Percentiles rank a stretch among this genome's conserved stretches.
phyloP scores from a whole-genome alignment of 1,140 invertebrate species.

The Holcopasites calliopsidis region DNA sequence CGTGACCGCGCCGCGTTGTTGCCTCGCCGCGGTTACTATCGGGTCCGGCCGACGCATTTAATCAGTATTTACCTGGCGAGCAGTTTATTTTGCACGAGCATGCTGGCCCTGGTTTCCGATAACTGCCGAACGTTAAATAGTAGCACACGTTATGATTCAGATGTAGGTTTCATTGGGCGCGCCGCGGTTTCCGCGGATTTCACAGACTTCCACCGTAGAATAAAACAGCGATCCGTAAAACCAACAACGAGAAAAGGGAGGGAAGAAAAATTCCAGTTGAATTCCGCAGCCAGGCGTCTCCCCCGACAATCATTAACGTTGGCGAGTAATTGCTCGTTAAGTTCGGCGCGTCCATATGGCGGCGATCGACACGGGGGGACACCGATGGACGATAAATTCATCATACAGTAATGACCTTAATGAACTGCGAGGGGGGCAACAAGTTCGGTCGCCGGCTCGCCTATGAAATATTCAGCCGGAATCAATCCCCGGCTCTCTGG shows the following conservation, averaged over 20 bases:
- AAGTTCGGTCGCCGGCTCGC: constrained; percentile 64
- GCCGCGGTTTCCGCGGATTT: too few relatives aligned
- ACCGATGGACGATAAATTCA: constrained; percentile 65
- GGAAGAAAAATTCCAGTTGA: neutral
- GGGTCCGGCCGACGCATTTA: constrained; percentile 12
- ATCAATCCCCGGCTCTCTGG: constrained; percentile 73
- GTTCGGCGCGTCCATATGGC: constrained; percentile 55
- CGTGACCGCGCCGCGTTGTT: neutral
- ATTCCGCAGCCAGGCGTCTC: neutral
- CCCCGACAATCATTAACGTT: constrained; percentile 46
- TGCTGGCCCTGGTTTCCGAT: neutral
- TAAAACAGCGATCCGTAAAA: neutral
- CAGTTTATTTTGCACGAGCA: neutral
- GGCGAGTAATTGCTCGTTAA: constrained; percentile 61
- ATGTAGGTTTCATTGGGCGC: neutral
- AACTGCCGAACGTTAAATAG: neutral
- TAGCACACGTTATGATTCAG: neutral
- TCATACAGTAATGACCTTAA: constrained; percentile 75
- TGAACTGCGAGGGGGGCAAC: constrained; percentile 65
- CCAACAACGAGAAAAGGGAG: neutral
- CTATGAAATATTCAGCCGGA: constrained; percentile 79
- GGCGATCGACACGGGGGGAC: constrained; percentile 34
- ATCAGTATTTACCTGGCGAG: constrained; percentile 6
- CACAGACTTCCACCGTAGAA: neutral
- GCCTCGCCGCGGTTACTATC: neutral